phyloP scores from a whole-genome alignment of 2,797 vertebrate species.

The Lithobates pipiens region DNA sequence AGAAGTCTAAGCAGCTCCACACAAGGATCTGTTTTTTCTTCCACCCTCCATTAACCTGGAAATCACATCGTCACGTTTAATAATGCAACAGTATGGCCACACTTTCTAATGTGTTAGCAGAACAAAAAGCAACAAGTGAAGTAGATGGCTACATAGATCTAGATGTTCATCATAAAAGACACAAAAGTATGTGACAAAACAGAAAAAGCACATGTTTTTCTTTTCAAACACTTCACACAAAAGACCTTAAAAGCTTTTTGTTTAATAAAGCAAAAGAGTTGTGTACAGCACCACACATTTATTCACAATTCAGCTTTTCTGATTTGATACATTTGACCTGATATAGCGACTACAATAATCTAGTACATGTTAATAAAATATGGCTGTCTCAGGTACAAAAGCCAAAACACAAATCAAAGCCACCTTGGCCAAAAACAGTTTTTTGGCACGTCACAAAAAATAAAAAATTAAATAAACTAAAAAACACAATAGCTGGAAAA shows the following conservation, averaged over 20 bases:
- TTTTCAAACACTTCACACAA: too few species aligned
- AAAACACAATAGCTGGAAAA: too few species aligned
- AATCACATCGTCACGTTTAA: constrained; percentile 18
- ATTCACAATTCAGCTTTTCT: too few species aligned
- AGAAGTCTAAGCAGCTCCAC: constrained; percentile 25
- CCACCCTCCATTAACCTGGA: constrained; percentile 8
- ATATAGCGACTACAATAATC: too few species aligned
- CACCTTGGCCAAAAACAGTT: background rate
- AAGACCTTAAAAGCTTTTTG: too few species aligned
- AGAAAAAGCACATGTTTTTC: background rate
- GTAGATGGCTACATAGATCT: background rate
- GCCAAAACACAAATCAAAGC: background rate
- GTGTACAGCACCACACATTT: too few species aligned
- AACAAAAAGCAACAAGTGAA: background rate
- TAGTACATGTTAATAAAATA: too few species aligned
- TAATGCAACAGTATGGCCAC: background rate
- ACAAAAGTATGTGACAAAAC: background rate
- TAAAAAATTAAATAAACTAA: too few species aligned
- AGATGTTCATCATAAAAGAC: background rate
- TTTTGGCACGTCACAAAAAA: background rate
- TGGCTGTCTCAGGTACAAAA: too few species aligned
- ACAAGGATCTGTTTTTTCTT: constrained; percentile 24
- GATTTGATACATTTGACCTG: too few species aligned
- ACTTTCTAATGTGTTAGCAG: background rate
- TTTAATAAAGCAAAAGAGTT: too few species aligned